phyloP scores from a whole-genome alignment of 2,888 invertebrate genomes.

The Drosophila subquinaria region DNA sequence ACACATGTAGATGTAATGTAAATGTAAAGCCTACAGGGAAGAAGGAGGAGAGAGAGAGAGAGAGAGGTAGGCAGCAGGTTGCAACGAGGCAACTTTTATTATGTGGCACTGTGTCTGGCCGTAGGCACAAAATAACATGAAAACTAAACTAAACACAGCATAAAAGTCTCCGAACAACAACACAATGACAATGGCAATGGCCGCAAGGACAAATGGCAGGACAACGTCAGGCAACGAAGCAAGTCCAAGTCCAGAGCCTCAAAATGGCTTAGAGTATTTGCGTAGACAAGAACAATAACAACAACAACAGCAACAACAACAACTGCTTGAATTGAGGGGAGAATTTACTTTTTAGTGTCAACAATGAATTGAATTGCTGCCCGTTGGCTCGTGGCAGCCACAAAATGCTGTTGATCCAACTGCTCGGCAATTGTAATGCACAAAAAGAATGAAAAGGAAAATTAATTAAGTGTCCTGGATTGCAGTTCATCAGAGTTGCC shows the following conservation, averaged over 20 bases:
- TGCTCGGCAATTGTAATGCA: constrained; percentile 65
- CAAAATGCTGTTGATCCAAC: constrained; percentile 65
- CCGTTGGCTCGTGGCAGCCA: constrained; percentile 11
- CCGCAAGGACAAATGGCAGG: constrained; percentile 21
- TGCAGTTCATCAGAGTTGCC: constrained; percentile 5
- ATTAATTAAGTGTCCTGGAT: constrained; percentile 68
- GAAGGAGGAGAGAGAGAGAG: neutral
- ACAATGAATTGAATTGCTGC: constrained; percentile 69
- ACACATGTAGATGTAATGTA: constrained; percentile 45
- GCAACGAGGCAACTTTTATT: constrained; percentile 49
- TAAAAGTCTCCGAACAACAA: constrained; percentile 50
- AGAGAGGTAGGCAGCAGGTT: neutral
- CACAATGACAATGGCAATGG: constrained; percentile 36
- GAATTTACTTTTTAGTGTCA: constrained; percentile 65
- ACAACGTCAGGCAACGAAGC: neutral
- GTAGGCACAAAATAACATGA: constrained; percentile 53
- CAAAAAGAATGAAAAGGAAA: constrained; percentile 58
- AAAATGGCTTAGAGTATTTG: constrained; percentile 48
- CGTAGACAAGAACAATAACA: constrained; percentile 8
- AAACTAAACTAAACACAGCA: constrained; percentile 60
- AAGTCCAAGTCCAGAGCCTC: constrained; percentile 8
- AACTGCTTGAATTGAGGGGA: neutral
- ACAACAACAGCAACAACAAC: constrained; percentile 1
- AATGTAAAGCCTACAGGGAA: constrained; percentile 12
- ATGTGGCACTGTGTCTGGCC: constrained; percentile 46